phyloP scores from a whole-genome alignment of 2,797 vertebrate genomes.

The Xenentodon cancila region DNA sequence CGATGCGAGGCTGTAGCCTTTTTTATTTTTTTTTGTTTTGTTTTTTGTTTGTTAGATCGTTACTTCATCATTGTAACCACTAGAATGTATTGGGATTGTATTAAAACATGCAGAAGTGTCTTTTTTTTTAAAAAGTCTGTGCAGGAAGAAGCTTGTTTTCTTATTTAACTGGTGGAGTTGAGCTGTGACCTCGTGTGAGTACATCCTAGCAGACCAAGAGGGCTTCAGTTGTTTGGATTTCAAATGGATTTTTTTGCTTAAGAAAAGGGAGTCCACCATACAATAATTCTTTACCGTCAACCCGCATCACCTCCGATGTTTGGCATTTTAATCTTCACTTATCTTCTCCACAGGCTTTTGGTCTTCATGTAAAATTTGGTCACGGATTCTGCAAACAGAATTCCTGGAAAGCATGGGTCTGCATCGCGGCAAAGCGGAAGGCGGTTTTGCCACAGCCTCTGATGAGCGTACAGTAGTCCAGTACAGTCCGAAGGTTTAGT shows the following conservation, averaged over 20 bases:
- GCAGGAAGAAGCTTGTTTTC: slow-evolving; percentile 68
- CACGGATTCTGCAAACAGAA: neutral
- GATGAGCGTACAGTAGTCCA: no score
- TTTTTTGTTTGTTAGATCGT: slow-evolving; percentile 33
- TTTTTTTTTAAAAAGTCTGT: slow-evolving; percentile 71
- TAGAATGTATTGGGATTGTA: slow-evolving; percentile 88
- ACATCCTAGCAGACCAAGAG: slow-evolving; percentile 12
- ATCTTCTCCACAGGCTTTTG: neutral
- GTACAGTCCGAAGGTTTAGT: slow-evolving; percentile 7
- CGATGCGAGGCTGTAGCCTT: slow-evolving; percentile 55
- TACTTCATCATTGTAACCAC: slow-evolving; percentile 84
- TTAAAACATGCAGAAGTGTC: slow-evolving; percentile 75
- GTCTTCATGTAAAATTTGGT: slow-evolving; percentile 5
- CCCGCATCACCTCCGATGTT: slow-evolving; percentile 1
- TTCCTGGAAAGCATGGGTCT: no score
- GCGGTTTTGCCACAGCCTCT: slow-evolving; percentile 8
- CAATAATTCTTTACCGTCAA: neutral
- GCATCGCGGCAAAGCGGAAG: no score
- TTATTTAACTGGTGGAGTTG: slow-evolving; percentile 1
- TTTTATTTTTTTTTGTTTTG: slow-evolving; percentile 13
- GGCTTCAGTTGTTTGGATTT: slow-evolving; percentile 5
- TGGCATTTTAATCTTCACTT: neutral
- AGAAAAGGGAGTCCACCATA: slow-evolving; percentile 5
- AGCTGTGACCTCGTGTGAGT: slow-evolving; percentile 21
- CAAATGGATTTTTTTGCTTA: slow-evolving; percentile 3